Base-by-base conservation (phyloP, 2,888 invertebrate species). In the Anthoptus insignis region DNA sequence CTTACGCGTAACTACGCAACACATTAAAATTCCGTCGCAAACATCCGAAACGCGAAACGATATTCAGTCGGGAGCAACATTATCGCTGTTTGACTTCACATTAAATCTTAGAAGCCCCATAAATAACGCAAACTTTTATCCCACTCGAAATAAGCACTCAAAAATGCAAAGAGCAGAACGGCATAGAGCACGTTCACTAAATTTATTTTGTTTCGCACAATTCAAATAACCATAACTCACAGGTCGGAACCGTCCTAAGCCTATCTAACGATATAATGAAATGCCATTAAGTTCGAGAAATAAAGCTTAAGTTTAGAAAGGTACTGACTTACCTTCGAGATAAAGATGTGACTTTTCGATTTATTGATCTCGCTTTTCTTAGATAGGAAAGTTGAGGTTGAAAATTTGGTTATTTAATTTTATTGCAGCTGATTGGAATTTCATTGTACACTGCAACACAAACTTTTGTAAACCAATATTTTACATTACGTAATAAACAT, bases 201-300 rank as follows among this genome's bases (percentile, higher is more conserved):
- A 93, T 93, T 93, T 93, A 93, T 93, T 92, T 92, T 92, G 93
- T 92, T 92, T 92, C 91, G 87, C 82, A 92, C 92, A 91, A 92
- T 93, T 93, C 92, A 93, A 93, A 93, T 93, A 93, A 93, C 93
- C 93, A 93, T 93, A 92, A 93, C 80, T 93, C 93, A 93, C 88
- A 73, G 78, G 73, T 78, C 81, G 79, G 81, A 76, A 81, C 81
- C 83, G 78, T 82, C 80, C 84, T 91, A 89, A 91, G 91, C 92
- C 91, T 91, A 91, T 88, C 90, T 91, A 91, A 88, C 90, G 91
- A 89, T 91, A 90, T 93, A 93, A 93, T 93, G 93, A 93, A 93
- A 91, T 82, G 83, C 89, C 84, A 84, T 89, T 91, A 89, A 91
- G 85, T 89, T 89, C 78, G 64, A 75, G 76, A 83, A 85, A 84